A percentile compares a stretch with the other conserved stretches of the same genome.
These are phyloP conservation scores for Hyles vespertilio DNA, from an alignment of 1,140 invertebrate species.

Conservation along the genomic window DNA sequence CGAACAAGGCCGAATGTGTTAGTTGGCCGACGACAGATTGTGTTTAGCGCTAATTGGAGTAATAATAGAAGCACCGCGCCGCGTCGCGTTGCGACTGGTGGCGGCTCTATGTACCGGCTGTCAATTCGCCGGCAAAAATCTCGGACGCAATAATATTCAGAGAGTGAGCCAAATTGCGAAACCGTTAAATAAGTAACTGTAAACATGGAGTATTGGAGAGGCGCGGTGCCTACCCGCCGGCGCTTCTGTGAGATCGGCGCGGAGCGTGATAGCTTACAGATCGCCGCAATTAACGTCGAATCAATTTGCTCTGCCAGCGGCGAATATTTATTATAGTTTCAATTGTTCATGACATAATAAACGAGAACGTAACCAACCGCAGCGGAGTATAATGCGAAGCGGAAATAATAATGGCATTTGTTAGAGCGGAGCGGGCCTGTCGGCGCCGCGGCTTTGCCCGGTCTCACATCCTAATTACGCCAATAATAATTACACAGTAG, in stretches of 20 bases:
- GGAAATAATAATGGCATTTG: conserved; percentile 72
- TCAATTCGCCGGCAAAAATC: conserved; percentile 26
- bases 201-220: conserved; percentile 25
- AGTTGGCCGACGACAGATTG: conserved; percentile 30
- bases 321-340: conserved; percentile 61
- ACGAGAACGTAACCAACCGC: conserved; percentile 60
- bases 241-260: conserved; percentile 27
- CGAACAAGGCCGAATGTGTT: conserved; percentile 34
- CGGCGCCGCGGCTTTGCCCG: conserved; percentile 57
- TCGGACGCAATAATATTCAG: conserved; percentile 27
- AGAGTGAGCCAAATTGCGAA: conserved; percentile 31
- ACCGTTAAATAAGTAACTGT: conserved; percentile 57
- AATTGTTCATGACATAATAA: conserved; percentile 67
- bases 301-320: conserved; percentile 53
- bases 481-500: conserved; percentile 71
- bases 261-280: conserved; percentile 38
- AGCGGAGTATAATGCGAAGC: conserved; percentile 56
- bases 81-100: not conserved
- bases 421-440: conserved; percentile 45
- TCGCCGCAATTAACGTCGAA: conserved; percentile 56
- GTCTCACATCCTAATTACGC: conserved; percentile 70
- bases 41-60: conserved; percentile 31
- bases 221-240: conserved; percentile 7
- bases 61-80: conserved; percentile 18
- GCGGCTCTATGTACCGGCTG: conserved; percentile 19